Evolutionary conservation across 2,888 invertebrate genomes (phyloP), one percentile per base, ranked within the genome.

Genomic region (Thera britannica): DNA sequence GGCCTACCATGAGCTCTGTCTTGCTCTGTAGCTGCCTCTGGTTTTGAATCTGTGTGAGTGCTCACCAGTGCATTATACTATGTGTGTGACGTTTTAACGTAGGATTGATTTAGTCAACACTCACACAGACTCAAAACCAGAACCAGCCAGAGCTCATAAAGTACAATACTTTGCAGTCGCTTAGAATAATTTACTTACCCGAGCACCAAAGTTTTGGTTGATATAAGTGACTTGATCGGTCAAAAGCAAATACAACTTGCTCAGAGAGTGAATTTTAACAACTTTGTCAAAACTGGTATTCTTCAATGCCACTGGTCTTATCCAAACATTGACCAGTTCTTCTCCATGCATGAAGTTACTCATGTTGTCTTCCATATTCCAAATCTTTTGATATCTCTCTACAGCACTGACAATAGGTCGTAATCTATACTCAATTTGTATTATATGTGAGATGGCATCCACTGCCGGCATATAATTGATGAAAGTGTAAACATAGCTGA

Each of bases 401-500:
- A 72, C 7, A 2, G 48, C 4, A 7, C 12, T 11, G 7, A 51
- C 48, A 12, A 72, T 60, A 1, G 60, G 5, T 35, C 60, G 57
- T 1, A 79, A 60, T 51, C 79, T 72, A 61, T 70, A 75, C 56
- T 79, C 73, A 7, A 81, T 58, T 61, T 80, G 80, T 5, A 79
- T 60, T 2, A 80, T 65, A 52, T 81, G 74, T 23, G 72, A 64
- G 0, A 70, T 36, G 6, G 65, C 38, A 4, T 80, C 80, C 6
- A 78, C 44, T 1, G 70, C 23, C 2, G 72, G 68, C 2, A 80
- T 34, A 54, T 65, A 66, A 62, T 73, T 79, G 1, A 78, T 46
- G 52, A 75, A 79, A 38, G 72, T 65, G 70, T 75, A 79, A 0
- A 79, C 48, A 35, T 79, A 77, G 62, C 77, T 77, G 3, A 75